Base-by-base conservation (phyloP, 2,888 invertebrate genomes). In the Pachycephus smyrnensis region DNA sequence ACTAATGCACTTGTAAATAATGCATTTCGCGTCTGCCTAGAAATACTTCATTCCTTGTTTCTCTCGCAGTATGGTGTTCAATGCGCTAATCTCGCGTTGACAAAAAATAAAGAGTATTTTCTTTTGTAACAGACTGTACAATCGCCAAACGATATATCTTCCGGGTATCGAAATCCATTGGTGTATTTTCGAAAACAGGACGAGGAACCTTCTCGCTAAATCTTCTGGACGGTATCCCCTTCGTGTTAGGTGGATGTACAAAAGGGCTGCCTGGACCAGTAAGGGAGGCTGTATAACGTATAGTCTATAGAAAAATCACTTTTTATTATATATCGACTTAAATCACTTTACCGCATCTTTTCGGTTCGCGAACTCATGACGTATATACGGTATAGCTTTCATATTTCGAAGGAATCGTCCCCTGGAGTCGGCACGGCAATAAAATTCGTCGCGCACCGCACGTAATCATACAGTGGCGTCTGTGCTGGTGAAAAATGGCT, bases 1-100 rank as follows among this genome's bases (percentile, higher is more conserved):
- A 68, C 80, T 81, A 80, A 79, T 78, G 79, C 79, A 80, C 76
- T 82, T 77, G 78, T 82, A 84, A 84, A 86, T 86, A 85, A 85
- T 86, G 85, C 80, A 86, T 83, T 80, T 69, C 31, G 36, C 73
- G 35, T 36, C 55, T 9, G 55, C 15, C 0, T 36, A 0, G 4
- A 15, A 37, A 36, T 35, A 30, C 32, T 23, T 31, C 33, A 40
- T 31, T 55, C 30, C 36, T 37, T 32, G 37, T 36, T 35, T 76
- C 32, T 32, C 9, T 55, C 9, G 2, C 6, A 9, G 55, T 55
- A 55, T 9, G 9, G 9, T 55, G 55, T 23, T 9, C 15, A 23
- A 55, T 9, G 23, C 6, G 40, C 40, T 9, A 9, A 55, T 55
- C 40, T 55, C 1, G 2, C 15, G 15, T 23, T 55, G 23, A 55